Evolutionary conservation across 2,888 invertebrate species (phyloP).

Genomic region (Sicus ferrugineus): DNA sequence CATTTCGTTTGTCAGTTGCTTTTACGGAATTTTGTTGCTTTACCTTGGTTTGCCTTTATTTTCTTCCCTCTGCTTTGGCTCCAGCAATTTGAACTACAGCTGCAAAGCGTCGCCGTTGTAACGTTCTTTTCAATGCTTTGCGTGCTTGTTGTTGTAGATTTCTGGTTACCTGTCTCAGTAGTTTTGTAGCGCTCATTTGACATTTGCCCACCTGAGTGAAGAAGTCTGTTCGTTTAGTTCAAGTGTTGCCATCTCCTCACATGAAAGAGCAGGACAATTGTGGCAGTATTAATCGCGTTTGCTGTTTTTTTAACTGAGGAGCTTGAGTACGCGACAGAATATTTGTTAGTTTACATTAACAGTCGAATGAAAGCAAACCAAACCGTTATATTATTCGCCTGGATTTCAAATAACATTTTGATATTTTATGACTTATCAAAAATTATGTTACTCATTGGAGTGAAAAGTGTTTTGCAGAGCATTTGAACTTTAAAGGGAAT

Average conservation of each 20-base stretch:
- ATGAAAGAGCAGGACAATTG: too few species aligned
- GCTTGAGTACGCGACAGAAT: too few species aligned
- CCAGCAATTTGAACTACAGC: constrained; percentile 10
- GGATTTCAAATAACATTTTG: too few species aligned
- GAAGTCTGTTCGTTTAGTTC: background rate
- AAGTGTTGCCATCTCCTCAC: background rate
- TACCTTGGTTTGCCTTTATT: constrained; percentile 37
- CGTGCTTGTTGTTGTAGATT: constrained; percentile 30
- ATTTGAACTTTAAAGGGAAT: too few species aligned
- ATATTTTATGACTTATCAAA: too few species aligned
- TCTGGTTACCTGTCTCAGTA: constrained; percentile 32
- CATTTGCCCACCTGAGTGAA: background rate
- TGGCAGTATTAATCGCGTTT: too few species aligned
- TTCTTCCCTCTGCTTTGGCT: constrained; percentile 30
- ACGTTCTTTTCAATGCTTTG: constrained; percentile 28
- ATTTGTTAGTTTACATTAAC: too few species aligned
- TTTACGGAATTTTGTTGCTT: constrained; percentile 40
- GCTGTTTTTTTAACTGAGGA: too few species aligned
- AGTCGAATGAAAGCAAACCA: too few species aligned
- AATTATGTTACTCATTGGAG: too few species aligned
- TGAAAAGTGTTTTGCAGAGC: too few species aligned
- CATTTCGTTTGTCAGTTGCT: constrained; percentile 49
- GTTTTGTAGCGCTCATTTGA: constrained; percentile 7
- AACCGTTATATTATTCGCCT: too few species aligned
- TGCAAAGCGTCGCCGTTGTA: constrained; percentile 24